Conservation (phyloP, 1,140 invertebrate species). For the Leptinotarsa defecta region DNA sequence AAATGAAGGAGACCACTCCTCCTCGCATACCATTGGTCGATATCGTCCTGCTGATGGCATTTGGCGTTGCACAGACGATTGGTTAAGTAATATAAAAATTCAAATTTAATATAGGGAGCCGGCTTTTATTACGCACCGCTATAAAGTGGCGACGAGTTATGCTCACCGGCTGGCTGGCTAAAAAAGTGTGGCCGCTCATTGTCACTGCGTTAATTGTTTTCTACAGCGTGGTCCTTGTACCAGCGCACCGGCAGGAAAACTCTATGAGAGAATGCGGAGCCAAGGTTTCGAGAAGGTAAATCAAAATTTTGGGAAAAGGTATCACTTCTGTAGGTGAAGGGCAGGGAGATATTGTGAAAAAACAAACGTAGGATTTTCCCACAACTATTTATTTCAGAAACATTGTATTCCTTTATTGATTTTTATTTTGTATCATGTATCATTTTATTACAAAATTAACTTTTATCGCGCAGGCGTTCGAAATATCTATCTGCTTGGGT, state of each 20-base stretch:
- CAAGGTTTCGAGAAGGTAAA: no score
- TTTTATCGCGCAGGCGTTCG: no score
- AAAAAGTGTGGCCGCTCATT: conserved; percentile 22
- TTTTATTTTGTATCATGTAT: no score
- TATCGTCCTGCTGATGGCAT: conserved; percentile 42
- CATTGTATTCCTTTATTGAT: no score
- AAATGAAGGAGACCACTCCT: conserved; percentile 48
- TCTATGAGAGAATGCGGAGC: background rate
- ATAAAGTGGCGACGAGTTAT: conserved; percentile 26
- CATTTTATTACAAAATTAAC: no score
- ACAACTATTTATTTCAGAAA: no score
- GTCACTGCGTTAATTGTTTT: conserved; percentile 37
- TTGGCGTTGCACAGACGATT: conserved; percentile 49
- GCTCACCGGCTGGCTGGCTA: background rate
- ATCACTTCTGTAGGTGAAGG: no score
- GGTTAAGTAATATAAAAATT: conserved; percentile 52
- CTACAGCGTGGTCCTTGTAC: background rate
- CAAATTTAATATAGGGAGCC: conserved; percentile 47
- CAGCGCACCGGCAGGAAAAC: background rate
- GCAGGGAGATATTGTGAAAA: no score
- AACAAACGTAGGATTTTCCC: no score
- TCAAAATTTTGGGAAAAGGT: no score
- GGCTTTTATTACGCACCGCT: conserved; percentile 6
- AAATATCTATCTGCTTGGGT: no score
- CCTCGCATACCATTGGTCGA: conserved; percentile 41